phyloP scores from a whole-genome alignment of 2,797 vertebrate species.

The Nasua narica region DNA sequence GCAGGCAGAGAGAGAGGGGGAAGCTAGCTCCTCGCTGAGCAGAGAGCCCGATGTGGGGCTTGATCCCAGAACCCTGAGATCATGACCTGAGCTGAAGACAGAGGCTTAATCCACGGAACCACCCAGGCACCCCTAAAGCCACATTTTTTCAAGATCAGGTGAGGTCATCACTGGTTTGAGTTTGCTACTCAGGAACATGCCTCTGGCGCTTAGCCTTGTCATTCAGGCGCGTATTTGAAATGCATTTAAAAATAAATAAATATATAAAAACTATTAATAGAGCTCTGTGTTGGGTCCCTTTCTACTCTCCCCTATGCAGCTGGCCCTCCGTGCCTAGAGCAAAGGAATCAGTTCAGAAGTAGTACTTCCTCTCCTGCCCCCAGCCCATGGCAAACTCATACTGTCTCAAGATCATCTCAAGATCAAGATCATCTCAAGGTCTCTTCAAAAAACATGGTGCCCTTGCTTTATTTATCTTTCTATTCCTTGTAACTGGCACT shows the following conservation, averaged over 20 bases:
- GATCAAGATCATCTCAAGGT: neutral
- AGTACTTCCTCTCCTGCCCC: accelerated
- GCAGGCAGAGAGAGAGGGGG: too few species aligned
- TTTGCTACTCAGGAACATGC: neutral
- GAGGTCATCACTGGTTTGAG: neutral
- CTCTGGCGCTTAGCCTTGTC: neutral
- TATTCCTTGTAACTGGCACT: neutral
- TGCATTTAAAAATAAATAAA: neutral
- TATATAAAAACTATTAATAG: neutral
- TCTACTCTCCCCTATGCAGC: neutral
- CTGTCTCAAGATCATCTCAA: neutral
- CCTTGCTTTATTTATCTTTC: neutral
- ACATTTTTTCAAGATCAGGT: neutral
- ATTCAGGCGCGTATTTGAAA: neutral
- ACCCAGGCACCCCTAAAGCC: too few species aligned
- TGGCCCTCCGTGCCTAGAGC: accelerated
- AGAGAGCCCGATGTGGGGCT: too few species aligned
- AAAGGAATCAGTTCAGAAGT: neutral
- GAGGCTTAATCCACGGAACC: too few species aligned
- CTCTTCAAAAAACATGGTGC: accelerated
- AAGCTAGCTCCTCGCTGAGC: too few species aligned
- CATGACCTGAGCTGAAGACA: too few species aligned
- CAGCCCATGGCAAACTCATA: neutral
- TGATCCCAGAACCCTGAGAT: too few species aligned
- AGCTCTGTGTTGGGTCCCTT: neutral